phyloP scores from a whole-genome alignment of 1,140 invertebrate genomes.

The Muscidifurax raptorellus region DNA sequence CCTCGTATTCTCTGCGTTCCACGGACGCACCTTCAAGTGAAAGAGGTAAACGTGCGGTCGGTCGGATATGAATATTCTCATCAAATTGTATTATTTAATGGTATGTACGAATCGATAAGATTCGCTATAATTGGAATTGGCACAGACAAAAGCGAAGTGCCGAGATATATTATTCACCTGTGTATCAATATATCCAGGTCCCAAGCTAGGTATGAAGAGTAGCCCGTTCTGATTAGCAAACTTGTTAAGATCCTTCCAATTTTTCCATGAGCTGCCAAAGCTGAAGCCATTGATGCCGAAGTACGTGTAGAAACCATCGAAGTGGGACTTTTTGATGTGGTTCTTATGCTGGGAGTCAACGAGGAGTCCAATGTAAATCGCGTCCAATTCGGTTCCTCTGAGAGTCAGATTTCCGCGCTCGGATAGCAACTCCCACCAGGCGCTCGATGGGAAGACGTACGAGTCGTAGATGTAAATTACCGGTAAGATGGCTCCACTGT shows the following conservation, averaged over 20 bases:
- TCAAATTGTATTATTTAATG: background rate
- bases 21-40: constrained; percentile 70
- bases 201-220: constrained; percentile 78
- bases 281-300: constrained; percentile 78
- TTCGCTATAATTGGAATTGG: no score
- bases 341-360: constrained; percentile 72
- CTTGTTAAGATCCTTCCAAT: constrained; percentile 78
- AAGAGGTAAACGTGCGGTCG: background rate
- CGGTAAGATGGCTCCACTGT: constrained; percentile 70
- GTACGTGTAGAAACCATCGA: constrained; percentile 81
- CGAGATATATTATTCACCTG: constrained; percentile 65
- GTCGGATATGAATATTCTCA: no score
- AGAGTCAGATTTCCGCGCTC: constrained; percentile 74
- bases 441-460: constrained; percentile 74
- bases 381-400: constrained; percentile 76
- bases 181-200: constrained; percentile 79
- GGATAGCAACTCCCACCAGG: constrained; percentile 75
- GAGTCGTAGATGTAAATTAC: constrained; percentile 79
- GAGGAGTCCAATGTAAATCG: constrained; percentile 77
- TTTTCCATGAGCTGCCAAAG: constrained; percentile 80
- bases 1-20: constrained; percentile 76
- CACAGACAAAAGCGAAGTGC: no score
- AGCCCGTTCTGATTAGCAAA: constrained; percentile 77
- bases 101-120: background rate
- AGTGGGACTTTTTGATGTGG: constrained; percentile 77